Percentiles rank a stretch among this genome's conserved stretches.
phyloP scores from a whole-genome alignment of 1,140 invertebrate genomes.

The Calosoma granatense region DNA sequence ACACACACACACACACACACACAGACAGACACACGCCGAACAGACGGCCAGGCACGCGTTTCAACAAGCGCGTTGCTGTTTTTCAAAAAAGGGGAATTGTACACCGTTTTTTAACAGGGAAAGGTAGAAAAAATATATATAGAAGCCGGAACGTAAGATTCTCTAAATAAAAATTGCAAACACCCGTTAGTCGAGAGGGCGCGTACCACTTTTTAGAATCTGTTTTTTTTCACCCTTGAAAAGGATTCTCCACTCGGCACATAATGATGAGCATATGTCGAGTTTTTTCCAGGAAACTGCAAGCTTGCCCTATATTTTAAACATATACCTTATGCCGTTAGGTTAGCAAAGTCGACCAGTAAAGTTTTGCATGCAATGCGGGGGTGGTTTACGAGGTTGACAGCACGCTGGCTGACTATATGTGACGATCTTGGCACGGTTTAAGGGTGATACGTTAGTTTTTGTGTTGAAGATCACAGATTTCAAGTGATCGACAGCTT shows the following conservation, averaged over 20 bases:
- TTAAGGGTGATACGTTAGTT: neutral
- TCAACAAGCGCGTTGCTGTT: no score
- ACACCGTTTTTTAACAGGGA: neutral
- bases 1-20: no score
- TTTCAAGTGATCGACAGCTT: neutral
- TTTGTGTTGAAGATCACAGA: neutral
- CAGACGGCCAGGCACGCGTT: no score
- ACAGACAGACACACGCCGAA: no score
- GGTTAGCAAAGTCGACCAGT: neutral
- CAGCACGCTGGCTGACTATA: neutral
- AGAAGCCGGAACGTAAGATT: neutral
- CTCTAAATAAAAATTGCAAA: slow-evolving; percentile 3
- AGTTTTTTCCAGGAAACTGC: slow-evolving; percentile 14
- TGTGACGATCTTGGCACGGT: neutral
- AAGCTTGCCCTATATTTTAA: slow-evolving; percentile 14
- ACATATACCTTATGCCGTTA: slow-evolving; percentile 3
- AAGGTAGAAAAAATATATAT: neutral
- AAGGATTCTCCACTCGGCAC: neutral
- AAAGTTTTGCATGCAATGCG: neutral
- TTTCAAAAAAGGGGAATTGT: neutral
- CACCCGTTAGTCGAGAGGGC: no score
- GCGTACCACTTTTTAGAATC: slow-evolving; percentile 1
- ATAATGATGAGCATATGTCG: slow-evolving; percentile 13
- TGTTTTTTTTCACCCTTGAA: slow-evolving; percentile 2
- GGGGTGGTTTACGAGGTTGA: neutral